Conservation (phyloP, 2,888 invertebrate genomes). For the Agonopterix arenella region DNA sequence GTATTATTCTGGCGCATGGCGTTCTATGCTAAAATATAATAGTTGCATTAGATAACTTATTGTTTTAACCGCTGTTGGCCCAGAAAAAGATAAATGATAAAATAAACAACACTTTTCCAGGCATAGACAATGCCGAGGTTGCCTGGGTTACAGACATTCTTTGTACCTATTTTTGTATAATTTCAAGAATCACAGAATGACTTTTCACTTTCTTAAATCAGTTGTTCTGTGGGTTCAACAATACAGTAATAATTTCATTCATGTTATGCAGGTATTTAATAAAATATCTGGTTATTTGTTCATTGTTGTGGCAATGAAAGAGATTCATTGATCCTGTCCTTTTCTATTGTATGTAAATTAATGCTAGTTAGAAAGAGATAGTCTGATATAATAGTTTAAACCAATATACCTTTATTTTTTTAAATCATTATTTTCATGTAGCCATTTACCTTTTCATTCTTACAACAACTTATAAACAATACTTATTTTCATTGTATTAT, state of each 20-base stretch:
- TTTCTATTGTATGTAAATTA: constrained; percentile 17
- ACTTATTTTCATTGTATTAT: too few relatives aligned
- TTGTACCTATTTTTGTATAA: too few relatives aligned
- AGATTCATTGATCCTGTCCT: constrained; percentile 23
- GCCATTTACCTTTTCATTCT: too few relatives aligned
- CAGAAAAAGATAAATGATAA: neutral
- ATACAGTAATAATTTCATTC: neutral
- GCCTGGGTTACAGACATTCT: constrained; percentile 17
- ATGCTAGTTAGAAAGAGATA: constrained; percentile 32
- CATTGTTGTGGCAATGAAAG: constrained; percentile 9
- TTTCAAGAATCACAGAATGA: too few relatives aligned
- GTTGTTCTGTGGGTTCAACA: too few relatives aligned
- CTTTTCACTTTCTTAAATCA: too few relatives aligned
- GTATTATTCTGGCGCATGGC: constrained; percentile 38
- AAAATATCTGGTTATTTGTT: neutral
- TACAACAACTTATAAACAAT: too few relatives aligned
- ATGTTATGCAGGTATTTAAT: neutral
- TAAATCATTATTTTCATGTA: too few relatives aligned
- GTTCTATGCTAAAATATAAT: constrained; percentile 13
- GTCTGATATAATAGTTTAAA: constrained; percentile 5
- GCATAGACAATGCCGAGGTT: constrained; percentile 12
- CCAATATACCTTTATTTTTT: too few relatives aligned
- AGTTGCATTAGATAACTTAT: too few relatives aligned
- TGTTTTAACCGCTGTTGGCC: too few relatives aligned
- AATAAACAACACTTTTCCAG: neutral